Conservation (phyloP, 2,113 vertebrate genomes). For the Solea solea region DNA sequence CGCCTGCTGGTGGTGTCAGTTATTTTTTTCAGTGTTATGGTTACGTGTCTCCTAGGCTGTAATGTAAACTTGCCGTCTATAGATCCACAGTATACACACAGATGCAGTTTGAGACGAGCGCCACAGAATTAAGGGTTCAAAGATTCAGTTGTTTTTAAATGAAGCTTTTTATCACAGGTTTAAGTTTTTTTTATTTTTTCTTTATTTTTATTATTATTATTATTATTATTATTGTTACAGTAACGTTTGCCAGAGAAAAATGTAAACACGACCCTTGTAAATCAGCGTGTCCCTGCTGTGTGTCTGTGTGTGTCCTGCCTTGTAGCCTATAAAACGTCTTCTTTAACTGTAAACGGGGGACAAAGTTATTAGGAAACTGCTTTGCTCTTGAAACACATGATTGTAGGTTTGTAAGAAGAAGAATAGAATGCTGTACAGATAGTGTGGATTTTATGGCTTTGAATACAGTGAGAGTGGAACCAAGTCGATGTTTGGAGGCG, state of each 20-base stretch:
- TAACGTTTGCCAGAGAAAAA: slow-evolving; percentile 7
- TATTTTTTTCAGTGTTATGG: slow-evolving; percentile 33
- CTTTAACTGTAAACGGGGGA: slow-evolving; percentile 28
- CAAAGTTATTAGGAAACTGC: slow-evolving; percentile 36
- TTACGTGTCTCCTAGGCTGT: slow-evolving; percentile 24
- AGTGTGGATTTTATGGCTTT: slow-evolving; percentile 20
- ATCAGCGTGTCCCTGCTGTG: background rate
- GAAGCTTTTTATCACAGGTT: slow-evolving; percentile 25
- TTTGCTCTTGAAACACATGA: slow-evolving; percentile 59
- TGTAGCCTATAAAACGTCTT: slow-evolving; percentile 47
- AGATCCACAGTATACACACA: slow-evolving; percentile 1
- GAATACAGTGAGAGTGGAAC: slow-evolving; percentile 44
- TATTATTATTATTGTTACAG: too few species aligned
- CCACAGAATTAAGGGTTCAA: background rate
- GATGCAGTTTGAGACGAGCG: background rate
- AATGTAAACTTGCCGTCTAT: too few species aligned
- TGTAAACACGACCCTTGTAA: background rate
- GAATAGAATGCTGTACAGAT: slow-evolving; percentile 45
- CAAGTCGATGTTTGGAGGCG: slow-evolving; percentile 49
- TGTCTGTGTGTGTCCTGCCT: slow-evolving; percentile 1
- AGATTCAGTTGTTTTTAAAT: slow-evolving; percentile 11
- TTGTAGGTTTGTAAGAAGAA: slow-evolving; percentile 46
- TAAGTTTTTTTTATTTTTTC: background rate
- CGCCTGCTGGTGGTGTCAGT: background rate
- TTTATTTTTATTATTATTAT: background rate